These are phyloP conservation scores for Choloepus didactylus DNA, from an alignment of 2,797 vertebrate species.

Conservation along the genomic window DNA sequence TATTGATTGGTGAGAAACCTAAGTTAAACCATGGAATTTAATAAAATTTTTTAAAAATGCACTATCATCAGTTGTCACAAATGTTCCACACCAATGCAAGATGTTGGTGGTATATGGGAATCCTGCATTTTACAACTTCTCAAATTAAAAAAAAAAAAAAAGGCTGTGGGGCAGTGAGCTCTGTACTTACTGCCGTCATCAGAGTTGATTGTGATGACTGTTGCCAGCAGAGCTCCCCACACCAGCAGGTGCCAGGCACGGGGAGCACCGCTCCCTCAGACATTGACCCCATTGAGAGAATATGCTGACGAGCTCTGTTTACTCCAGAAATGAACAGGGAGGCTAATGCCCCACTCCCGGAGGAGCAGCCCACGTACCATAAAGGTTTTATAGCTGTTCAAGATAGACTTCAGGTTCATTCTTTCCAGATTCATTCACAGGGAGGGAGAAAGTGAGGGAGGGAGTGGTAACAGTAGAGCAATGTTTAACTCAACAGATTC, in stretches of 20 bases:
- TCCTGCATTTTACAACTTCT: too few species aligned
- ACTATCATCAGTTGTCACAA: too few species aligned
- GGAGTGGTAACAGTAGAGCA: conserved; percentile 79
- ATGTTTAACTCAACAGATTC: conserved; percentile 89
- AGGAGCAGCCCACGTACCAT: conserved; percentile 89
- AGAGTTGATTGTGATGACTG: conserved; percentile 89
- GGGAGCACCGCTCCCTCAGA: conserved; percentile 89
- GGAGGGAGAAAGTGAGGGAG: conserved; percentile 85
- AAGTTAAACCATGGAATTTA: too few species aligned
- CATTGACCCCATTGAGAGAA: conserved; percentile 91
- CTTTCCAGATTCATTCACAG: conserved; percentile 89
- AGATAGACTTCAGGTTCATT: conserved; percentile 88
- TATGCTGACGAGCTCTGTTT: conserved; percentile 89
- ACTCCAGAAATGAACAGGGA: conserved; percentile 83
- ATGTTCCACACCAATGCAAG: too few species aligned
- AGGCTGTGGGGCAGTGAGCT: conserved; percentile 71
- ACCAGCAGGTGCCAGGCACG: conserved; percentile 97
- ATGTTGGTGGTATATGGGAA: too few species aligned
- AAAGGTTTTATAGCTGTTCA: conserved; percentile 90
- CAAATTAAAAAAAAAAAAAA: not conserved
- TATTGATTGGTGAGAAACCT: conserved; percentile 24
- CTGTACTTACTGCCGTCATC: conserved; percentile 90
- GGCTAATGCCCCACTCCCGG: conserved; percentile 83
- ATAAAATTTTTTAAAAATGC: too few species aligned
- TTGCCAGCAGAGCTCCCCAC: conserved; percentile 88